phyloP scores from a whole-genome alignment of 2,113 vertebrate species.

The Cyrtonyx montezumae region DNA sequence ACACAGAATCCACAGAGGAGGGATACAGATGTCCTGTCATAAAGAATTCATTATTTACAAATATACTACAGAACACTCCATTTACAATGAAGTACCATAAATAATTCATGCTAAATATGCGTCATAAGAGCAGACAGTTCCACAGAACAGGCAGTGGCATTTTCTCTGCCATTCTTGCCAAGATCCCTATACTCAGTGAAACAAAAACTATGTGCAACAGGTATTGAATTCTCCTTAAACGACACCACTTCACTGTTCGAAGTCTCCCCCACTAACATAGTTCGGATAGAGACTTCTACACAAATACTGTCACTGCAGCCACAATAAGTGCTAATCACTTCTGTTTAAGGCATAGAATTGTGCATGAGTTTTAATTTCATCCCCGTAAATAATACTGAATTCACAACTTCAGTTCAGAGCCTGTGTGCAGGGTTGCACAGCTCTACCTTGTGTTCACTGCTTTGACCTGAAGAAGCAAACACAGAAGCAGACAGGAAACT shows the following conservation, averaged over 20 bases:
- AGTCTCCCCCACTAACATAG: not conserved
- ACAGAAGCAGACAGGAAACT: not conserved
- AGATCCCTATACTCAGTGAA: not conserved
- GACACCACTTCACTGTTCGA: not conserved
- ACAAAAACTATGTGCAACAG: not conserved
- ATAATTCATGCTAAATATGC: not conserved
- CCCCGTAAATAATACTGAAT: not conserved
- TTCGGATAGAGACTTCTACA: not conserved
- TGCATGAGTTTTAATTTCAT: not conserved
- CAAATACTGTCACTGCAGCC: not conserved
- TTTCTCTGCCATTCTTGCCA: fast-evolving
- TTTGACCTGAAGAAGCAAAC: not conserved
- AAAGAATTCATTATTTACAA: conserved; percentile 59
- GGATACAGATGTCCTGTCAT: conserved; percentile 6
- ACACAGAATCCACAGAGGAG: not conserved
- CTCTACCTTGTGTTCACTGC: not conserved
- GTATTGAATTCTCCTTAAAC: not conserved
- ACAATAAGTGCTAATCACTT: not conserved
- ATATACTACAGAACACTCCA: conserved; percentile 27
- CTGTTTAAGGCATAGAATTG: not conserved
- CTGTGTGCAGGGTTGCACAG: not conserved
- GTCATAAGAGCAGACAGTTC: not conserved
- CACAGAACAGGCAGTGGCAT: not conserved
- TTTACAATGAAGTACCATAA: conserved; percentile 32
- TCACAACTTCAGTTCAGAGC: not conserved